These are phyloP conservation scores for Chloromyia formosa DNA, from an alignment of 2,888 invertebrate species.

Conservation along the genomic window DNA sequence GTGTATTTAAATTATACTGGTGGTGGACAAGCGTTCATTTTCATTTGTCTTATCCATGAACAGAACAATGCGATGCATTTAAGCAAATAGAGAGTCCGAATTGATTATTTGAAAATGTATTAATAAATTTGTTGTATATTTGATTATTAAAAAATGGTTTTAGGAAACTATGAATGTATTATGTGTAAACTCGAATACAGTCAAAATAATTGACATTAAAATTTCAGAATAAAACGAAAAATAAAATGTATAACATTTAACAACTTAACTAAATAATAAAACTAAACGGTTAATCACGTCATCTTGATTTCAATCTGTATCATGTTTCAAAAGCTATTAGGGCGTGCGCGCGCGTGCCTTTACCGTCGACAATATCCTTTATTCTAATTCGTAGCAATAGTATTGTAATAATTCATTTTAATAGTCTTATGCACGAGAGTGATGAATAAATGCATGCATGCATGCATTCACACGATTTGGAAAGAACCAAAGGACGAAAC, in stretches of 20 bases:
- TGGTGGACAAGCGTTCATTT: slow-evolving; percentile 14
- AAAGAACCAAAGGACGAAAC: too few relatives aligned
- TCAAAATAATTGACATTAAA: slow-evolving; percentile 35
- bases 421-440: too few relatives aligned
- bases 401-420: slow-evolving; percentile 12
- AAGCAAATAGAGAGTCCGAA: too few relatives aligned
- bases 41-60: neutral
- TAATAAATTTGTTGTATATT: too few relatives aligned
- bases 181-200: neutral
- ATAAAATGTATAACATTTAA: slow-evolving; percentile 44
- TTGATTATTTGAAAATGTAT: neutral
- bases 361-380: slow-evolving; percentile 11
- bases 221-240: slow-evolving; percentile 23
- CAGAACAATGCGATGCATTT: too few relatives aligned
- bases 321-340: too few relatives aligned
- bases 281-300: slow-evolving; percentile 25
- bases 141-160: too few relatives aligned
- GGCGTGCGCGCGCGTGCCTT: neutral
- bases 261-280: slow-evolving; percentile 34
- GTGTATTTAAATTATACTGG: slow-evolving; percentile 37
- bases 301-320: too few relatives aligned
- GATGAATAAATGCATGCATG: too few relatives aligned
- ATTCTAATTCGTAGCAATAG: neutral
- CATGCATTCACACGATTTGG: too few relatives aligned
- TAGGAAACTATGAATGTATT: neutral